Conservation (phyloP, 2,113 vertebrate species). For the Oncorhynchus kisutch region DNA sequence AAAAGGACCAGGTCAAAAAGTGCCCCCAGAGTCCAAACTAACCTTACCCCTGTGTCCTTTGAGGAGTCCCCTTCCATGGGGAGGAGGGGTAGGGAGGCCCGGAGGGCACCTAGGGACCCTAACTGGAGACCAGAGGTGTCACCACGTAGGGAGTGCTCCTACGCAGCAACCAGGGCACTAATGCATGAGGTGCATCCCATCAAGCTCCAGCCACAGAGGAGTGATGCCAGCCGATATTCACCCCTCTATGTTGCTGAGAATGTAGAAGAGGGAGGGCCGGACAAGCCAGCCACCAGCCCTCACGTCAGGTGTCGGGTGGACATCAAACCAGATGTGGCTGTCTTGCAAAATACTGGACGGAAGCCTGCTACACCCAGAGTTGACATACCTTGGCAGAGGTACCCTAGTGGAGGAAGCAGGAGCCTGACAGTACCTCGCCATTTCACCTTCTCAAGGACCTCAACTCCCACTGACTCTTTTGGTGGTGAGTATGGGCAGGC, state of each 20-base stretch:
- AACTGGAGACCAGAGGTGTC: conserved; percentile 76
- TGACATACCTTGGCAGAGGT: conserved; percentile 76
- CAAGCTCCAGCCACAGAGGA: conserved; percentile 89
- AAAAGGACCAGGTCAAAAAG: conserved; percentile 89
- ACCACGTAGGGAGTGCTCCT: conserved; percentile 75
- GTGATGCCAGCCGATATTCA: conserved; percentile 81
- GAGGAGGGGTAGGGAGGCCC: conserved; percentile 80
- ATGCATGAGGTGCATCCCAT: conserved; percentile 90
- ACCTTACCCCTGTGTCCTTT: conserved; percentile 77
- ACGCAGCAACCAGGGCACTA: conserved; percentile 74
- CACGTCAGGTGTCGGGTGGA: conserved; percentile 92
- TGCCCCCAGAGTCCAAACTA: conserved; percentile 80
- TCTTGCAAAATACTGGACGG: conserved; percentile 74
- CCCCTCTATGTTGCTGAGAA: conserved; percentile 80
- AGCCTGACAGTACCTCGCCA: conserved; percentile 84
- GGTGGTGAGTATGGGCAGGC: conserved; percentile 79
- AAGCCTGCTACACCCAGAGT: conserved; percentile 65
- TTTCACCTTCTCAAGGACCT: conserved; percentile 78
- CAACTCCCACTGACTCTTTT: conserved; percentile 87
- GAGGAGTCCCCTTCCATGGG: conserved; percentile 69
- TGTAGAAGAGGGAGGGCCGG: conserved; percentile 69
- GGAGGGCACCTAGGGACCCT: conserved; percentile 72
- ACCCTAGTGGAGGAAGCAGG: conserved; percentile 63
- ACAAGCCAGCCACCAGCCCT: conserved; percentile 79
- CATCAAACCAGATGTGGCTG: conserved; percentile 88